Evolutionary conservation across 2,888 invertebrate species (phyloP), one percentile per base, ranked within the genome.

Genomic region (Chirona hameri): DNA sequence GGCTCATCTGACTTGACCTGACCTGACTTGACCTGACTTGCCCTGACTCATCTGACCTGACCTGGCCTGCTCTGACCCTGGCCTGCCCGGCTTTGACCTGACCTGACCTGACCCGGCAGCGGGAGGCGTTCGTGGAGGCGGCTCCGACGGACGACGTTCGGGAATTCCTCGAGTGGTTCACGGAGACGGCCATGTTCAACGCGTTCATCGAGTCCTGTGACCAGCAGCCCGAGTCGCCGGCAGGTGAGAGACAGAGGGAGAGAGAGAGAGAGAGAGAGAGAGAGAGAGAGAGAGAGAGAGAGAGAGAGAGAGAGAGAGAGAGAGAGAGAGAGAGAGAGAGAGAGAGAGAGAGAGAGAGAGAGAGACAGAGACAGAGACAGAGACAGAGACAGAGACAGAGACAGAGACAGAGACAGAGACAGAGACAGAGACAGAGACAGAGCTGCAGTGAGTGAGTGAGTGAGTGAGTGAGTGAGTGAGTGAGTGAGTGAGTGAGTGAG

Each of bases 231-330:
- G 80, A 83, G 3, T 85, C 86, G 15, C 87, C 86, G 83, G 87
- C 87, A 82, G 85, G 87, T 84, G 85, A 86, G 81, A 87, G 87
- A 85, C 86, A n/a, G n/a, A n/a, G n/a, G 10, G 84, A 86, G 15
- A 85, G 86, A 76, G 84, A 86, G 39, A 82, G 84, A 31, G 83
- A 88, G 15, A 88, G 87, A 86, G 86, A 86, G 60, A 84, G 85
- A 83, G 84, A 85, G 52, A 85, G 85, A 86, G 86, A 14, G 89
- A 89, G 82, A 90, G 90, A 48, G 90, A 90, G 65, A 87, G 81
- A 29, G 31, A 89, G 83, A 90, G 89, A 27, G 87, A 76, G 46
- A 72, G 14, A 72, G 52, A 5, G 60, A 39, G 18, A 18, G 57
- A 21, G 18, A 57, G 57, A 57, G 10, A 18, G 57, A 57, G 14